Conservation (phyloP, 2,113 vertebrate genomes). For the Paramisgurnus dabryanus region DNA sequence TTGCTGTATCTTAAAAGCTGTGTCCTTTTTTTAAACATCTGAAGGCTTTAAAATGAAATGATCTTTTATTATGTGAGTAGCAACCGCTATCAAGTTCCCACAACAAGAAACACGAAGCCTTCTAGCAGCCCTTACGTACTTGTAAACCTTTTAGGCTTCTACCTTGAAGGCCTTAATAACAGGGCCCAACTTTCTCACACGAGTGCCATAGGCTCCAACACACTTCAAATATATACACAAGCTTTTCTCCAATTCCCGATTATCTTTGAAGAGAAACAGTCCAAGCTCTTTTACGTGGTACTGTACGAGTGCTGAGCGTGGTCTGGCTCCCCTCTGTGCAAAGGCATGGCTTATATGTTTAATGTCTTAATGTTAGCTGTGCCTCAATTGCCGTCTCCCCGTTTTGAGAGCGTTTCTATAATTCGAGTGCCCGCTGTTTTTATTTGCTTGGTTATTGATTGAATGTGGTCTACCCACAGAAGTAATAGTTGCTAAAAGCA, state of each 20-base stretch:
- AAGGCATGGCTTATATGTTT: slow-evolving; percentile 22
- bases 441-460: slow-evolving; percentile 78
- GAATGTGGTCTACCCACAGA: slow-evolving; percentile 71
- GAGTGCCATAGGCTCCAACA: neutral
- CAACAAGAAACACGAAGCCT: neutral
- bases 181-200: slow-evolving; percentile 3
- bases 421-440: slow-evolving; percentile 70
- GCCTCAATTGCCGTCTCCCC: slow-evolving; percentile 52
- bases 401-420: slow-evolving; percentile 61
- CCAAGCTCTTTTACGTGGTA: neutral
- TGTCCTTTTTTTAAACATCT: neutral
- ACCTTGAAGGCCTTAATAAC: slow-evolving; percentile 37
- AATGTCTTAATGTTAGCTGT: slow-evolving; percentile 52
- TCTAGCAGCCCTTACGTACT: neutral
- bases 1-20: too few relatives aligned
- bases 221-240: neutral
- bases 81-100: neutral
- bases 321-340: neutral
- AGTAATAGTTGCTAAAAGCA: slow-evolving; percentile 79
- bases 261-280: slow-evolving; percentile 26
- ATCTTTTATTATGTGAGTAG: slow-evolving; percentile 12
- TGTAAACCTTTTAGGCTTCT: slow-evolving; percentile 26
- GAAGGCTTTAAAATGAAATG: neutral
- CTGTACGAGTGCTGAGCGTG: slow-evolving; percentile 2
- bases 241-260: slow-evolving; percentile 15